These are phyloP conservation scores for Scolopax mira DNA, from an alignment of 2,113 vertebrate genomes.

Conservation along the genomic window DNA sequence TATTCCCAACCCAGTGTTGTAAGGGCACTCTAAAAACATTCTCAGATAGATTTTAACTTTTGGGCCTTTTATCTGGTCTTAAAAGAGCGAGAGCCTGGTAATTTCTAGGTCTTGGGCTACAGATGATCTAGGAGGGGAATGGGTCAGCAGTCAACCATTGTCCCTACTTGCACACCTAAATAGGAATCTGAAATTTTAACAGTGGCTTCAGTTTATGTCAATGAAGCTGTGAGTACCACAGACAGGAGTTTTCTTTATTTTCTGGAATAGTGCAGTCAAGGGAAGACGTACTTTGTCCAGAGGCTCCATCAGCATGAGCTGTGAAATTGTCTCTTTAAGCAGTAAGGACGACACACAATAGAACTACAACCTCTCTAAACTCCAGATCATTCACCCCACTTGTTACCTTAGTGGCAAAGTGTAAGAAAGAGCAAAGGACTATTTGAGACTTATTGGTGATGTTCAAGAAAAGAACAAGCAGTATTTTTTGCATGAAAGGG, in stretches of 20 bases:
- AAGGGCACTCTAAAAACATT: not conserved
- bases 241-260: not conserved
- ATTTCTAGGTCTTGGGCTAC: not conserved
- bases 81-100: not conserved
- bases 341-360: not conserved
- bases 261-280: not conserved
- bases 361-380: not conserved
- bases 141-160: not conserved
- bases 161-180: not conserved
- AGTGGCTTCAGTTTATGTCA: not conserved
- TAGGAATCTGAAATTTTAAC: not conserved
- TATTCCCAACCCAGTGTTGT: not conserved
- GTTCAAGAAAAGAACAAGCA: not conserved
- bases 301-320: not conserved
- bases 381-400: not conserved
- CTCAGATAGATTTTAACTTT: not conserved
- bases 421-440: not conserved
- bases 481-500: not conserved
- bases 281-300: not conserved
- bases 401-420: not conserved
- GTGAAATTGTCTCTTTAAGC: not conserved
- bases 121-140: not conserved
- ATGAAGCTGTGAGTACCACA: not conserved
- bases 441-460: not conserved
- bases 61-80: not conserved